A percentile compares a stretch with the other conserved stretches of the same genome.
phyloP scores from a whole-genome alignment of 2,888 invertebrate genomes.

The Creontiades dilutus region DNA sequence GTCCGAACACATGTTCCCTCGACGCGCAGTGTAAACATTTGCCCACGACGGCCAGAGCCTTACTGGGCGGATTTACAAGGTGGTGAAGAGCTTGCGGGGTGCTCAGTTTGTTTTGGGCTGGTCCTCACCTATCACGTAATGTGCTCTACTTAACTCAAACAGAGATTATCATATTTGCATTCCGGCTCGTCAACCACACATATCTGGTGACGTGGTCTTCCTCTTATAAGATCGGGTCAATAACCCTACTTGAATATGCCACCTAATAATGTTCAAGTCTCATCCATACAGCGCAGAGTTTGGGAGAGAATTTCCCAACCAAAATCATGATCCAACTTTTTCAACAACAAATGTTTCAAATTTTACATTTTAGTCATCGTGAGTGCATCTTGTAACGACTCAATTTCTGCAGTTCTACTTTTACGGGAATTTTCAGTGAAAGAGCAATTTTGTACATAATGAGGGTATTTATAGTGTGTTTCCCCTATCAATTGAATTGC shows the following conservation, averaged over 20 bases:
- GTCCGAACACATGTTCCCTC: conserved; percentile 62
- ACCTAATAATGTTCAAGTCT: no score
- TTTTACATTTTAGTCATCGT: no score
- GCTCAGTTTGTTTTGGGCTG: conserved; percentile 42
- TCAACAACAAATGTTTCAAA: no score
- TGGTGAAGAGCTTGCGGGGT: neutral
- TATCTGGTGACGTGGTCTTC: neutral
- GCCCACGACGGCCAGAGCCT: neutral
- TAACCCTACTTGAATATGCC: neutral
- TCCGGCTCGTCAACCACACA: neutral
- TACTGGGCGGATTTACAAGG: conserved; percentile 25
- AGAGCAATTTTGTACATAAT: no score
- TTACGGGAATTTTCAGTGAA: no score
- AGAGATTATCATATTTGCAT: conserved; percentile 55
- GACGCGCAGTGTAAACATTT: conserved; percentile 40
- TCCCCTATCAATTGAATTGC: no score
- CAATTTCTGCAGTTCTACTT: no score
- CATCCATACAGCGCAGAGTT: no score
- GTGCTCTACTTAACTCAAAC: conserved; percentile 52
- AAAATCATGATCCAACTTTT: no score
- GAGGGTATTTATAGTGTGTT: no score
- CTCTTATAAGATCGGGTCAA: neutral
- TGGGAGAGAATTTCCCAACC: no score
- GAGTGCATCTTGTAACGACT: no score
- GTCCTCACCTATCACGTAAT: conserved; percentile 56